These are phyloP conservation scores for Melanerpes formicivorus DNA, from an alignment of 2,113 vertebrate genomes.

Conservation along the genomic window DNA sequence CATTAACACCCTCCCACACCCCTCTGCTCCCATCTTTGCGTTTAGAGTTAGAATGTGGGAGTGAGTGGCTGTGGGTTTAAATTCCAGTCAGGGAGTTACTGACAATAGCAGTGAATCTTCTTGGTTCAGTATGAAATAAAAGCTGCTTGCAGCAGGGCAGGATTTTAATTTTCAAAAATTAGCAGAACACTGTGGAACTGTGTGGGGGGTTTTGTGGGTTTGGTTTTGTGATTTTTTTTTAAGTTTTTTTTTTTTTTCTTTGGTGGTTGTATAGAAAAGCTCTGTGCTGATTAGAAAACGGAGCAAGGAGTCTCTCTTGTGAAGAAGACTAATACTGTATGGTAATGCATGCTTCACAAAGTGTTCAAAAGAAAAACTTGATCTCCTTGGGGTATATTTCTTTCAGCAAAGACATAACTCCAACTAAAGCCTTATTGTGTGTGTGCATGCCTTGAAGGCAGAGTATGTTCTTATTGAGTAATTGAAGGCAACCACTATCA, in stretches of 20 bases:
- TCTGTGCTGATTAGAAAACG: background rate
- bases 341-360: background rate
- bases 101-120: background rate
- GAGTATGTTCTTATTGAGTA: conserved; percentile 44
- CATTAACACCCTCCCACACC: background rate
- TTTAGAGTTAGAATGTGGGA: background rate
- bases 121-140: background rate
- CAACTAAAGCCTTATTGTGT: background rate
- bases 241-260: background rate
- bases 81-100: background rate
- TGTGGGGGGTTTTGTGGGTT: background rate
- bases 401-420: background rate
- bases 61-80: background rate
- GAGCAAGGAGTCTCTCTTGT: background rate
- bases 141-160: background rate
- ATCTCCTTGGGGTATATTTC: background rate
- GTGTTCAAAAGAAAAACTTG: conserved; percentile 20
- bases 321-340: background rate
- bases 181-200: background rate
- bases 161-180: background rate
- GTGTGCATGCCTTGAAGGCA: conserved; percentile 18
- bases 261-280: background rate
- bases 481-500: conserved; percentile 1
- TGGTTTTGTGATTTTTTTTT: no score
- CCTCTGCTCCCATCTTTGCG: background rate